These are phyloP conservation scores for Ursus arctos DNA, from an alignment of 2,113 vertebrate species.

Conservation along the genomic window DNA sequence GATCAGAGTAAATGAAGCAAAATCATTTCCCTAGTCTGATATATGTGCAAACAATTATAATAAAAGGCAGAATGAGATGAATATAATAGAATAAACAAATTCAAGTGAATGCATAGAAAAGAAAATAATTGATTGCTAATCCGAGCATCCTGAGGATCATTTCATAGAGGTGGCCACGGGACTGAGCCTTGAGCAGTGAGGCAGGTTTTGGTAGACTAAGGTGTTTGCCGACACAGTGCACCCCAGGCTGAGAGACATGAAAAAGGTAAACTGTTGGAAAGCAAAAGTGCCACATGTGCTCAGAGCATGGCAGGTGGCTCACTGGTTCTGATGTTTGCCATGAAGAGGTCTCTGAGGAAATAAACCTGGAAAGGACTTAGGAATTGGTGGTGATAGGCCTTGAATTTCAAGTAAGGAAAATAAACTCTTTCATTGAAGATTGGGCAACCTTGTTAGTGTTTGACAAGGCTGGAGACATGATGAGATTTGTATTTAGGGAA, in stretches of 20 bases:
- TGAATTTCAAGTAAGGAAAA: conserved; percentile 35
- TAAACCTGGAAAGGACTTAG: not conserved
- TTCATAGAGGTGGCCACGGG: not conserved
- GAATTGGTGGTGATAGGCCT: not conserved
- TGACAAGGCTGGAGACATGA: not conserved
- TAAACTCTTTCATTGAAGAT: not conserved
- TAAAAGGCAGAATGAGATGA: not conserved
- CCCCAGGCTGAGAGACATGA: not conserved
- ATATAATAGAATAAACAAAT: not conserved
- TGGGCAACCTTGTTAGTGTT: not conserved
- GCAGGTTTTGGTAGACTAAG: not conserved
- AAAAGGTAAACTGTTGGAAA: not conserved
- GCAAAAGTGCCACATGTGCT: not conserved
- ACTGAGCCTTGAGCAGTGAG: not conserved
- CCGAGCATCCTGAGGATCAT: not conserved
- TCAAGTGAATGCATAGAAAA: not conserved
- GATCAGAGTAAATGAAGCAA: not conserved
- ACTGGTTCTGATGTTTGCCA: not conserved
- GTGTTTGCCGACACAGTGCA: not conserved
- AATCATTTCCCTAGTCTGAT: not conserved
- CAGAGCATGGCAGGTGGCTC: not conserved
- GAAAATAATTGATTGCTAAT: not conserved
- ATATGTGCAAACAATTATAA: not conserved
- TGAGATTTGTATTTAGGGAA: conserved; percentile 38
- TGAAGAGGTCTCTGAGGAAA: not conserved